Base-by-base conservation (phyloP, 92 coral and sea anemone species). In the Zoanthus sociatus region DNA sequence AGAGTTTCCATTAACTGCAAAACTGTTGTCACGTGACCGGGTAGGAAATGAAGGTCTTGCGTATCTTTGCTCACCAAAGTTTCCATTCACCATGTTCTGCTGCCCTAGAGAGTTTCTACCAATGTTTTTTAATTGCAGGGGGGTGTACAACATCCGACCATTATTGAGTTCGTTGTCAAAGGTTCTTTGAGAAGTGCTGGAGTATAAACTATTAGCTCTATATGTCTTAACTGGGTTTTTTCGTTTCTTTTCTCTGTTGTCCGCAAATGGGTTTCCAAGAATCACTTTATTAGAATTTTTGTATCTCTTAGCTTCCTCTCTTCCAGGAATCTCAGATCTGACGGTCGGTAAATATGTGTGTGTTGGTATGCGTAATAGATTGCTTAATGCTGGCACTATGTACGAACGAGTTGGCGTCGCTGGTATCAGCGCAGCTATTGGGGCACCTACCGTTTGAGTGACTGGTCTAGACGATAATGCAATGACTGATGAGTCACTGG, bases 251-350 rank as follows among this genome's bases (percentile, higher is more conserved):
- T 66, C 26, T 10, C 37, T 6, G 31, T 66, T 66, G 20, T 5
- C 75, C 61, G 7, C 20, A 66, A 64, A 81, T 7, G 74, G 46
- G 20, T 81, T 81, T 12, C 85, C 32, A 66, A 7, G 46, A 47
- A n/a, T 61, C 37, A 4, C 42, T 21, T 16, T 44, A 63, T 42
- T 61, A 2, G 84, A 44, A 79, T n/a, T 44, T n/a, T 60, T 33
- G 12, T 33, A 56, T 4, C 2, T 66, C 61, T 66, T 32, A 46
- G 61, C 13, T 47, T 20, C 45, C 14, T 33, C 73, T 9, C 75
- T 81, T 10, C 75, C 16, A 17, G 85, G 85, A 14, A 77, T 55
- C 53, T 77, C 82, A 77, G 82, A 77, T 51, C 54, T 77, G 66
- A 37, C 14, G 4, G 82, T 12, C 26, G 21, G 13, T 30, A 33